phyloP scores from a whole-genome alignment of 35 echinoderm and acorn worm genomes.

The Heliocidaris erythrogramma region DNA sequence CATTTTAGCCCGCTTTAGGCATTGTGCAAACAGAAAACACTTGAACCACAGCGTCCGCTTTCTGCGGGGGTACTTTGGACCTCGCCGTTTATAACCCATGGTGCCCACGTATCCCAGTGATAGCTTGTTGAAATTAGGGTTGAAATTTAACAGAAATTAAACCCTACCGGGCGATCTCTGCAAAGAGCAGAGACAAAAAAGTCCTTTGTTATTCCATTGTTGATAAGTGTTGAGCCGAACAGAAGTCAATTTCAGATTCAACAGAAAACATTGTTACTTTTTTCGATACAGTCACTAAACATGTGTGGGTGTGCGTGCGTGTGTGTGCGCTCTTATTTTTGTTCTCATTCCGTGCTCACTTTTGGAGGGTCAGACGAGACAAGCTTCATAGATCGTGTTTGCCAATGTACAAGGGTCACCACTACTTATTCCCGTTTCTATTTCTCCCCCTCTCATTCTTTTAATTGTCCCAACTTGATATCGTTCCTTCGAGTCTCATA shows the following conservation, averaged over 20 bases:
- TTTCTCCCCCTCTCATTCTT: constrained; percentile 16
- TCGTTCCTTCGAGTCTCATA: neutral
- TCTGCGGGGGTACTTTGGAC: constrained; percentile 34
- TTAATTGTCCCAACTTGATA: constrained; percentile 3
- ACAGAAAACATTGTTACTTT: constrained; percentile 40
- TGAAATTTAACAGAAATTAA: constrained; percentile 56
- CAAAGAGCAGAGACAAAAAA: neutral
- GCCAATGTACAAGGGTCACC: constrained; percentile 47
- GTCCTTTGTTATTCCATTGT: constrained; percentile 25
- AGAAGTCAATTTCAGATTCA: constrained; percentile 50
- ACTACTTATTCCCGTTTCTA: neutral
- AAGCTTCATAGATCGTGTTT: neutral
- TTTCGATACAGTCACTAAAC: constrained; percentile 11
- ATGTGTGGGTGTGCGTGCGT: neutral
- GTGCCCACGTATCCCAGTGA: neutral
- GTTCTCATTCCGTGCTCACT: neutral
- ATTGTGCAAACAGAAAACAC: constrained; percentile 51
- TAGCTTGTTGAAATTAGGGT: constrained; percentile 45
- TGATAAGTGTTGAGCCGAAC: constrained; percentile 31
- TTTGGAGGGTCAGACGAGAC: neutral
- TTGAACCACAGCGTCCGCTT: neutral
- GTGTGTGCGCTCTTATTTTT: neutral
- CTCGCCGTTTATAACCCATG: neutral
- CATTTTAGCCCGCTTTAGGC: constrained; percentile 50
- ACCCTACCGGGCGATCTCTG: constrained; percentile 38